A percentile compares a stretch with the other conserved stretches of the same genome.
Evolutionary conservation across 1,140 invertebrate species (phyloP).

Genomic region (Ooceraea biroi): DNA sequence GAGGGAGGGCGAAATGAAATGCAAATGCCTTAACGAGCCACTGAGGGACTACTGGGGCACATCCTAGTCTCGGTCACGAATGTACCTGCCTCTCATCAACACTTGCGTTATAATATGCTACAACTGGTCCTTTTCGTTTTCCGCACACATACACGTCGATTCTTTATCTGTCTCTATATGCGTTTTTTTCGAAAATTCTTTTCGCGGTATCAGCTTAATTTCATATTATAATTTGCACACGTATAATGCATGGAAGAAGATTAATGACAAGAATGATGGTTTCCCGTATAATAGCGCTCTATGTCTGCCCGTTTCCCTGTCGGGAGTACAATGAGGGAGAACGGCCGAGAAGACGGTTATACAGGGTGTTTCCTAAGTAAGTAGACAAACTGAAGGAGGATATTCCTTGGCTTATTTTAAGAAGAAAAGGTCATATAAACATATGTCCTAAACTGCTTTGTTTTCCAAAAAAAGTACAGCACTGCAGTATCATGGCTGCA

Average conservation of each 20-base stretch:
- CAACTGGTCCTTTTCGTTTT: constrained; percentile 49
- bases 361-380: no score
- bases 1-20: constrained; percentile 83
- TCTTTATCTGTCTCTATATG: background rate
- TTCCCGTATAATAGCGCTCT: constrained; percentile 1
- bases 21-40: constrained; percentile 87
- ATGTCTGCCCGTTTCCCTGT: constrained; percentile 3
- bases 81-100: constrained; percentile 83
- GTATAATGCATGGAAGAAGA: background rate
- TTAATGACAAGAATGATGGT: constrained; percentile 14
- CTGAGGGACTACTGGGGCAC: constrained; percentile 84
- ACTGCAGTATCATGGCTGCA: no score
- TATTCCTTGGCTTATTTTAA: no score
- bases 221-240: background rate
- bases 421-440: no score
- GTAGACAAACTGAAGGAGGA: no score
- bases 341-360: constrained; percentile 60
- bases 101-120: constrained; percentile 73
- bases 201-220: constrained; percentile 15
- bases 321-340: constrained; percentile 42
- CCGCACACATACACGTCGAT: constrained; percentile 7
- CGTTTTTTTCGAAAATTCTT: background rate
- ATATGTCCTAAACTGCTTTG: no score
- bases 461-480: no score
- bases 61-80: constrained; percentile 82